A percentile compares a stretch with the other conserved stretches of the same genome.
Conservation (phyloP, 2,888 invertebrate species). For the Arrhopalites spinosus region DNA sequence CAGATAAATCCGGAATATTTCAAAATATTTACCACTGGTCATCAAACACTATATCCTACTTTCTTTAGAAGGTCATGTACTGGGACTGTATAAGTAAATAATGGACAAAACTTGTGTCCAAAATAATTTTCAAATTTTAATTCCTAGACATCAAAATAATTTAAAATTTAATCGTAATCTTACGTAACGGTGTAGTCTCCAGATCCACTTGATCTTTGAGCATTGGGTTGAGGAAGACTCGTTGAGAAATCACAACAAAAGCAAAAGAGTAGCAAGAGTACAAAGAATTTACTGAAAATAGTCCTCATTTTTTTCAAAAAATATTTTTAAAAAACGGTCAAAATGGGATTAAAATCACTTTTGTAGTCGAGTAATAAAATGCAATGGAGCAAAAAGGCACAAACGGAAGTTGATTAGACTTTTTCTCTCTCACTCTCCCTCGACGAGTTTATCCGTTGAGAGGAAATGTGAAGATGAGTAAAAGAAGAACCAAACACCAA, state of each 20-base stretch:
- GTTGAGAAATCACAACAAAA: neutral
- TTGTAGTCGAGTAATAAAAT: no score
- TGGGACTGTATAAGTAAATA: neutral
- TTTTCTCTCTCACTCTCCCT: constrained; percentile 5
- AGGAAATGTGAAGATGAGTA: neutral
- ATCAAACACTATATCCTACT: no score
- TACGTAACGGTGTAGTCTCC: constrained; percentile 53
- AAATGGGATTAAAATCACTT: no score
- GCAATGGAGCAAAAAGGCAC: neutral
- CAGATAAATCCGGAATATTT: no score
- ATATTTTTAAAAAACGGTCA: no score
- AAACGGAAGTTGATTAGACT: neutral
- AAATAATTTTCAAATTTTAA: no score
- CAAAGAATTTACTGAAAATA: neutral
- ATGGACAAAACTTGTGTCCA: constrained; percentile 15
- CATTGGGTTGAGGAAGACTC: constrained; percentile 22
- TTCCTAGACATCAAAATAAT: no score
- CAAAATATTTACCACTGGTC: no score
- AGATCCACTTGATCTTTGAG: constrained; percentile 28
- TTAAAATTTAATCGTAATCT: constrained; percentile 12
- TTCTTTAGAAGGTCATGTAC: no score
- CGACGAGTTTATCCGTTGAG: neutral
- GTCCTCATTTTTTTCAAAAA: neutral
- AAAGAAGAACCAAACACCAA: neutral
- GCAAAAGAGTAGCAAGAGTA: neutral